Percentiles rank a stretch among this genome's conserved stretches.
Conservation (phyloP, 35 echinoderm and acorn worm species). For the Ophioderma brevispina region DNA sequence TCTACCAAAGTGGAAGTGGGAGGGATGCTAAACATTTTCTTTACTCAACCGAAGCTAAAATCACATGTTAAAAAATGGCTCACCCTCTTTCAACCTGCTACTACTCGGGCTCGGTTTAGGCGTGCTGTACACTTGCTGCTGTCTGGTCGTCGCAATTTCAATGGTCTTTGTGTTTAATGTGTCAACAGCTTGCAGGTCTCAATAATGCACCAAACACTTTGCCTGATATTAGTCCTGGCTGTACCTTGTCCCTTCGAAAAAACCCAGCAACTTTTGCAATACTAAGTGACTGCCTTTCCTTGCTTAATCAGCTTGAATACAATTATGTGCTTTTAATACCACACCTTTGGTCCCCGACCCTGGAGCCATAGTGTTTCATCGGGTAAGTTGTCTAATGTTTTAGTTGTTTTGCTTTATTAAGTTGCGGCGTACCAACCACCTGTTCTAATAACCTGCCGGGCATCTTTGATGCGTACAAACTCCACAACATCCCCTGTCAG, state of each 20-base stretch:
- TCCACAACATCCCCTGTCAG: not conserved
- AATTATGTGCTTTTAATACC: not conserved
- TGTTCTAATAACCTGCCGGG: not conserved
- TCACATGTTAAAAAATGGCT: too few species aligned
- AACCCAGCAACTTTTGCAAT: not conserved
- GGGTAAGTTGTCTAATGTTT: not conserved
- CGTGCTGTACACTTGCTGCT: too few species aligned
- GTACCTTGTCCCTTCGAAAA: not conserved
- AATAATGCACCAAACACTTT: too few species aligned
- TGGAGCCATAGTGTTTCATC: not conserved
- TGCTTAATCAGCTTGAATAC: not conserved
- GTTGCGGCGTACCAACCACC: not conserved
- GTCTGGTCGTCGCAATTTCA: too few species aligned
- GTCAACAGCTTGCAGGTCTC: too few species aligned
- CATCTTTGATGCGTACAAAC: not conserved
- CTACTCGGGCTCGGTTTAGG: too few species aligned
- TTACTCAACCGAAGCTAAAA: too few species aligned
- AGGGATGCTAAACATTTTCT: too few species aligned
- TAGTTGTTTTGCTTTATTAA: not conserved
- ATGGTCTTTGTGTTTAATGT: too few species aligned
- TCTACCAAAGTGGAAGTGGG: too few species aligned
- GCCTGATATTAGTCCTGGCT: not conserved
- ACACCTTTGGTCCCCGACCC: not conserved
- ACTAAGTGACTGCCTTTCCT: not conserved
- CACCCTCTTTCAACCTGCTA: too few species aligned